phyloP scores from a whole-genome alignment of 2,888 invertebrate species.

The Trachelus troglodyta region DNA sequence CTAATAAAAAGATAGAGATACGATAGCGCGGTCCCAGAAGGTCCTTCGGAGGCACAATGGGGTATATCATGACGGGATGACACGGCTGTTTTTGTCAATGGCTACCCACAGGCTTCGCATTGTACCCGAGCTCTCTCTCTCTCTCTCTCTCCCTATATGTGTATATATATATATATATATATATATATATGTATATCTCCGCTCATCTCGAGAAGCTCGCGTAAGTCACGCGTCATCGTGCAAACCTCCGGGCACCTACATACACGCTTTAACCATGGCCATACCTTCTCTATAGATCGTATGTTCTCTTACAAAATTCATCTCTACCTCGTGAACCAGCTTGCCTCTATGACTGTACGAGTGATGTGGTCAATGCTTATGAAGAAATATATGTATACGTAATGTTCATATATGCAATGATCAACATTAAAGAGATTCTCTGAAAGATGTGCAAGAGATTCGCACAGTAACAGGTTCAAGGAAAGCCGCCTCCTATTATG shows the following conservation, averaged over 20 bases:
- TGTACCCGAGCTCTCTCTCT: conserved; percentile 55
- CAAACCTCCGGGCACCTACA: conserved; percentile 15
- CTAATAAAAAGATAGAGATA: conserved; percentile 59
- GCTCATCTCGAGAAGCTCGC: conserved; percentile 22
- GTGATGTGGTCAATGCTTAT: not conserved
- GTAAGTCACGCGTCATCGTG: conserved; percentile 42
- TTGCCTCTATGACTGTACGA: not conserved
- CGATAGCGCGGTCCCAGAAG: conserved; percentile 58
- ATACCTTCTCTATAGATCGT: not conserved
- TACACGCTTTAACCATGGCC: not conserved
- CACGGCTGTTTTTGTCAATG: conserved; percentile 63
- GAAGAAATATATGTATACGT: not conserved
- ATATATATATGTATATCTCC: not conserved
- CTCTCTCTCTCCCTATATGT: conserved; percentile 33
- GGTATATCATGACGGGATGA: conserved; percentile 62
- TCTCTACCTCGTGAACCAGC: not conserved
- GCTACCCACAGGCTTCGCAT: conserved; percentile 56
- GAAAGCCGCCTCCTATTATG: not conserved
- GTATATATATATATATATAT: not conserved
- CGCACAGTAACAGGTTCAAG: not conserved
- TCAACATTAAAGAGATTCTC: not conserved
- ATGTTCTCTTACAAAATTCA: not conserved
- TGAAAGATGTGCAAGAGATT: not conserved
- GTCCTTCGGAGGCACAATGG: conserved; percentile 58
- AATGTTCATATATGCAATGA: not conserved